These are phyloP conservation scores for Drosophila cracens DNA, from an alignment of 2,888 invertebrate genomes.

Conservation along the genomic window DNA sequence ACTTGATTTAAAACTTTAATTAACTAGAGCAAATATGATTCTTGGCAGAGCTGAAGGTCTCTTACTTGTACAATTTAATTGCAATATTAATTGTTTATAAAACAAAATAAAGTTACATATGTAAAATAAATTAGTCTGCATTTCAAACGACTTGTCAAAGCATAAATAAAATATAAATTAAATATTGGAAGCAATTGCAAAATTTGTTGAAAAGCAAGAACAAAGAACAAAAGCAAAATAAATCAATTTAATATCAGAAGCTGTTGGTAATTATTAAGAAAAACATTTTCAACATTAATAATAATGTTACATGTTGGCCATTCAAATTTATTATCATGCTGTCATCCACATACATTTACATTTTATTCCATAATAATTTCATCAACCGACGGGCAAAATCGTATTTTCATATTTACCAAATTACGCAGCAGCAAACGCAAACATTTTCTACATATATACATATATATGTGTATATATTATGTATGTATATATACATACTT, in stretches of 20 bases:
- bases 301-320: background rate
- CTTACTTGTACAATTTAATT: background rate
- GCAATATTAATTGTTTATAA: background rate
- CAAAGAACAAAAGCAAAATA: background rate
- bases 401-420: background rate
- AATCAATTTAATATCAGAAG: background rate
- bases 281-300: background rate
- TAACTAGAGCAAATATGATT: background rate
- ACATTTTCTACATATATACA: background rate
- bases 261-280: background rate
- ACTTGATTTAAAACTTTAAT: background rate
- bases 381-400: background rate
- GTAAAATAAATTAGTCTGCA: background rate
- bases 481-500: background rate
- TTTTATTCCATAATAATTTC: background rate
- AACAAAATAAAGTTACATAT: background rate
- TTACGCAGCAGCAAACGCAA: background rate
- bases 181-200: background rate
- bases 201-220: accelerated
- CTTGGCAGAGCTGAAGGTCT: background rate
- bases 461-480: background rate
- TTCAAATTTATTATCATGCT: background rate
- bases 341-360: background rate
- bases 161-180: no score
- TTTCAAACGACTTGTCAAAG: background rate